Conservation (phyloP, 2,797 vertebrate species). For the Lepilemur septentrionalis region DNA sequence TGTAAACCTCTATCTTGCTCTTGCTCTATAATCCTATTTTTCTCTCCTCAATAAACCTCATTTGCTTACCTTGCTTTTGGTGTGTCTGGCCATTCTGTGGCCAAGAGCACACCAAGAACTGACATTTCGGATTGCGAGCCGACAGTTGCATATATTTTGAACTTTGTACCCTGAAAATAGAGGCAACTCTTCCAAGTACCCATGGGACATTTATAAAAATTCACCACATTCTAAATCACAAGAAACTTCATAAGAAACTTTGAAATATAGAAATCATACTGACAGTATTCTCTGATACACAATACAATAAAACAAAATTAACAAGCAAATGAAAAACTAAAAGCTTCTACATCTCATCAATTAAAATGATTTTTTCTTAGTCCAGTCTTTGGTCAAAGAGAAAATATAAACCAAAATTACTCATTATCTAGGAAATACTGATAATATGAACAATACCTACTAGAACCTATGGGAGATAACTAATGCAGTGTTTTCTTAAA, state of each 20-base stretch:
- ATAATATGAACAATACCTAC: not conserved
- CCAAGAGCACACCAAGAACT: too few species aligned
- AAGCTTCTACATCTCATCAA: not conserved
- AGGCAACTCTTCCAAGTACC: not conserved
- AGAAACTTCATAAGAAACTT: not conserved
- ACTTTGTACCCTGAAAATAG: not conserved
- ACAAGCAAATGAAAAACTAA: not conserved
- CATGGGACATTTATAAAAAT: not conserved
- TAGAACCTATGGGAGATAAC: not conserved
- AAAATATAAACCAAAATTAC: not conserved
- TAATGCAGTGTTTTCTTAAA: not conserved
- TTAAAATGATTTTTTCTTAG: not conserved
- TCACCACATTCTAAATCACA: not conserved
- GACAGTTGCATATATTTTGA: not conserved
- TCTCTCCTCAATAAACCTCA: too few species aligned
- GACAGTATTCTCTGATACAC: not conserved
- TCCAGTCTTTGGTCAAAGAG: not conserved
- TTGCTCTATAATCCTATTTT: too few species aligned
- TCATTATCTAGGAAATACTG: not conserved
- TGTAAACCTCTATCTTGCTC: too few species aligned
- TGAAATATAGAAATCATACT: not conserved
- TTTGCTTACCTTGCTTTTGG: too few species aligned
- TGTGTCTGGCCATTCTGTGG: too few species aligned
- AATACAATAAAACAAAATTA: not conserved
- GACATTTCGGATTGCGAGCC: too few species aligned